A percentile compares a stretch with the other conserved stretches of the same genome.
Conservation (phyloP, 2,113 vertebrate species). For the Paracanthobrama guichenoti region DNA sequence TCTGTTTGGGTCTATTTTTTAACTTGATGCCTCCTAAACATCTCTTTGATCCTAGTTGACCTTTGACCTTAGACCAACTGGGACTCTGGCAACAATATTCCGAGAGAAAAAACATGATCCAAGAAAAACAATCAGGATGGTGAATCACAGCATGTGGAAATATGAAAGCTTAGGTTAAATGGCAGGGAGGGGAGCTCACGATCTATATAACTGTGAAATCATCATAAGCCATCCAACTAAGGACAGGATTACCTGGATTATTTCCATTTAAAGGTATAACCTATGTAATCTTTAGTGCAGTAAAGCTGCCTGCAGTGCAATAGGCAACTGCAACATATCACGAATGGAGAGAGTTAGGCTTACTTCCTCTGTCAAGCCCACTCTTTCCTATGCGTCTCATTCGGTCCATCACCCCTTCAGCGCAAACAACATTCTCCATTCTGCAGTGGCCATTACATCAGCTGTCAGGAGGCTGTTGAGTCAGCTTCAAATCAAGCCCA, state of each 20-base stretch:
- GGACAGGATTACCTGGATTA: not conserved
- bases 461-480: conserved; percentile 5
- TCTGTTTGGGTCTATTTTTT: conserved; percentile 26
- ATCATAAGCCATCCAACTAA: not conserved
- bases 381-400: conserved; percentile 20
- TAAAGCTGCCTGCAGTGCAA: not conserved
- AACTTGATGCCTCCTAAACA: conserved; percentile 2
- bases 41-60: conserved; percentile 16
- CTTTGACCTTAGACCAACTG: conserved; percentile 26
- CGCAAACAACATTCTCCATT: conserved; percentile 10
- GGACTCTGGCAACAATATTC: conserved; percentile 7
- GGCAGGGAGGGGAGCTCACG: not conserved
- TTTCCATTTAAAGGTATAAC: not conserved
- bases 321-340: not conserved
- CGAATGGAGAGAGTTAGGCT: conserved; percentile 26
- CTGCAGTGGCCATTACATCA: conserved; percentile 32
- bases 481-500: conserved; percentile 10
- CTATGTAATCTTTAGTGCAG: not conserved
- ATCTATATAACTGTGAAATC: not conserved
- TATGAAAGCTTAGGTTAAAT: not conserved
- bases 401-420: not conserved
- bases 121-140: not conserved
- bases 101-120: conserved; percentile 12
- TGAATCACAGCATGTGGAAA: conserved; percentile 1
- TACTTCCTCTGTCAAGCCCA: conserved; percentile 3